phyloP scores from a whole-genome alignment of 2,888 invertebrate species.

The Tanypteryx hageni region DNA sequence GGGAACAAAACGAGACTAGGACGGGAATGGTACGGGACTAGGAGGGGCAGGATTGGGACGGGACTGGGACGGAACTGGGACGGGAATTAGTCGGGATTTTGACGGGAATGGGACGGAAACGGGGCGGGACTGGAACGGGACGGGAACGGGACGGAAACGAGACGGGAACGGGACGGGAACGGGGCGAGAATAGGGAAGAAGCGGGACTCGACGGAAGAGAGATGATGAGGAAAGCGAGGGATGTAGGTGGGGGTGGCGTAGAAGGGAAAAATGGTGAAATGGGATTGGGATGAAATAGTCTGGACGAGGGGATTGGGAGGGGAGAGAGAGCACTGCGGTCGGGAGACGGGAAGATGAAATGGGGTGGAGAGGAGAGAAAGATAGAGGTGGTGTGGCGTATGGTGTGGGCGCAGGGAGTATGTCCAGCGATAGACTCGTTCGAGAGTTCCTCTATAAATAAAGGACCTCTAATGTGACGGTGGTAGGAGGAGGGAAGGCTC shows the following conservation, averaged over 20 bases:
- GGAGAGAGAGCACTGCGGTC: neutral
- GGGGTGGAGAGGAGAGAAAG: neutral
- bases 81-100: no score
- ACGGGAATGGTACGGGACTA: no score
- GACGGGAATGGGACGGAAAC: no score
- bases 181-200: no score
- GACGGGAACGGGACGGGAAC: no score
- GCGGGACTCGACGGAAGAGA: no score
- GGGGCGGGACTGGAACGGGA: no score
- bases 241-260: neutral
- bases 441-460: constrained; percentile 62
- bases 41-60: no score
- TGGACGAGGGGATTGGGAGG: neutral
- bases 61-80: no score
- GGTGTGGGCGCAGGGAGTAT: neutral
- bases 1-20: no score
- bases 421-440: constrained; percentile 49
- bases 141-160: no score
- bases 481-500: neutral
- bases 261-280: neutral
- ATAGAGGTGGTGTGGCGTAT: no score
- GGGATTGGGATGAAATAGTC: neutral
- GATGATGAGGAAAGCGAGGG: neutral
- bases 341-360: neutral
- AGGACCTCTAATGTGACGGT: neutral